A percentile compares a stretch with the other conserved stretches of the same genome.
Evolutionary conservation across 1,140 invertebrate species (phyloP).

Genomic region (Drosophila guanche): DNA sequence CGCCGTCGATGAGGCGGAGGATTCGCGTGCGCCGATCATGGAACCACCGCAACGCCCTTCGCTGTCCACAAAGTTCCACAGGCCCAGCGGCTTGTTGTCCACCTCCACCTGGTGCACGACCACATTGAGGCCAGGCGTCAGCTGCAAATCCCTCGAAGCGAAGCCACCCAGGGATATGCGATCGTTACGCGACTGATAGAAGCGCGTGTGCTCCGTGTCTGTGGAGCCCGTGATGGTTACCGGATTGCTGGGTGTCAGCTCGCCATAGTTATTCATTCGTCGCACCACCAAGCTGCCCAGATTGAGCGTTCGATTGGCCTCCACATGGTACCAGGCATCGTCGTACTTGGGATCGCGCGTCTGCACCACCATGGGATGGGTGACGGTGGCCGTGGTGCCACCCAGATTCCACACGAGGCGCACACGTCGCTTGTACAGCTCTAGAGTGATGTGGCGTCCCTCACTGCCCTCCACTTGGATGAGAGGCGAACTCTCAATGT

Average conservation of each 20-base stretch:
- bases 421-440: slow-evolving; percentile 90
- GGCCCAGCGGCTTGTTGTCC: slow-evolving; percentile 91
- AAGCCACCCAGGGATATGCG: slow-evolving; percentile 86
- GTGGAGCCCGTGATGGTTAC: slow-evolving; percentile 60
- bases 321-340: slow-evolving; percentile 89
- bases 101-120: slow-evolving; percentile 91
- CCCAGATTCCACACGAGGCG: slow-evolving; percentile 91
- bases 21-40: slow-evolving; percentile 76
- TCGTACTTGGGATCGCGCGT: slow-evolving; percentile 86
- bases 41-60: slow-evolving; percentile 86
- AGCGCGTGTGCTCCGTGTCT: slow-evolving; percentile 73
- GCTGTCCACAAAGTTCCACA: slow-evolving; percentile 93
- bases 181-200: slow-evolving; percentile 83
- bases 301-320: slow-evolving; percentile 86
- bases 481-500: slow-evolving; percentile 82
- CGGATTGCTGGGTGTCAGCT: slow-evolving; percentile 46
- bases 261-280: slow-evolving; percentile 78
- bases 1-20: slow-evolving; percentile 60
- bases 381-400: slow-evolving; percentile 86
- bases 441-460: slow-evolving; percentile 90
- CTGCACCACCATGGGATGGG: slow-evolving; percentile 86
- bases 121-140: slow-evolving; percentile 86
- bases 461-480: slow-evolving; percentile 84
- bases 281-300: slow-evolving; percentile 73
- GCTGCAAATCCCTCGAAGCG: slow-evolving; percentile 80